Percentiles rank a stretch among this genome's conserved stretches.
Conservation (phyloP, 92 coral and sea anemone genomes). For the Porites cylindrica region DNA sequence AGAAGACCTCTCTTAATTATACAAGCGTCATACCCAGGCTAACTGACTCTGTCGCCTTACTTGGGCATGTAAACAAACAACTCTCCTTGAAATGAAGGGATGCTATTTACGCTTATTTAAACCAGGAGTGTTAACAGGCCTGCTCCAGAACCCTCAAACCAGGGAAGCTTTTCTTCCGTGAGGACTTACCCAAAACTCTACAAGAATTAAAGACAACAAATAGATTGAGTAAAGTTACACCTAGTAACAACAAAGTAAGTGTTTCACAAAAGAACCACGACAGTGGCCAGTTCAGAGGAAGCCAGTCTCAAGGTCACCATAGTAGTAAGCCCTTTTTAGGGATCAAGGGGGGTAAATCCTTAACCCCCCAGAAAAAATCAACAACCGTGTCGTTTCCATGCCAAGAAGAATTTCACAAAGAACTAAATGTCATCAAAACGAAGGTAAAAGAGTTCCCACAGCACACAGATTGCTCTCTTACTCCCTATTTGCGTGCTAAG, state of each 20-base stretch:
- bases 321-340: conserved; percentile 35
- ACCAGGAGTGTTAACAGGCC: conserved; percentile 27
- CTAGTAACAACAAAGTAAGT: neutral
- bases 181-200: conserved; percentile 49
- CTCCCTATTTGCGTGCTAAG: no score
- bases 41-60: no score
- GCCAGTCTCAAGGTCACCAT: neutral
- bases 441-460: no score
- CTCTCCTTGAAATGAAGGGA: conserved; percentile 55
- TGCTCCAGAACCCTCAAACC: conserved; percentile 40
- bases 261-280: neutral
- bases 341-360: conserved; percentile 40
- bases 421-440: no score
- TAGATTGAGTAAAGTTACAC: neutral
- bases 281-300: conserved; percentile 11
- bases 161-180: conserved; percentile 40
- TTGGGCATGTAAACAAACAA: conserved; percentile 41
- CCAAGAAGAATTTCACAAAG: no score
- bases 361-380: neutral
- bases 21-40: neutral
- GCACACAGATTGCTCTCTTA: no score
- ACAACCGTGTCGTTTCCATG: neutral
- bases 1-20: conserved; percentile 31
- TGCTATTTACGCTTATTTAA: conserved; percentile 4
- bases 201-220: conserved; percentile 66